These are phyloP conservation scores for Iselma pallidipennis DNA, from an alignment of 2,888 invertebrate genomes.

Conservation along the genomic window DNA sequence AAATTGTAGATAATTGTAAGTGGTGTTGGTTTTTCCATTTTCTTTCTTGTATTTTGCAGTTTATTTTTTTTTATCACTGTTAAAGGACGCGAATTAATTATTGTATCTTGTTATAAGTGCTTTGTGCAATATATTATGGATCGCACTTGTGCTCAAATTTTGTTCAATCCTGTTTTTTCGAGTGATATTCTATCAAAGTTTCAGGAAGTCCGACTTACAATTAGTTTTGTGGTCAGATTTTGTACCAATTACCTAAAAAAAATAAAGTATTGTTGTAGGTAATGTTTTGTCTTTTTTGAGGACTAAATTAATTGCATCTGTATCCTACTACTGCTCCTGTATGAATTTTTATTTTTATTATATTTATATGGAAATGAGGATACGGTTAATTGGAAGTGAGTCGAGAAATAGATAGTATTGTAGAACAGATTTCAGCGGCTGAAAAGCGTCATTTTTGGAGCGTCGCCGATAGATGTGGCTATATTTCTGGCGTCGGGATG, in stretches of 20 bases:
- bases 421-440: too few species aligned
- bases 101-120: not conserved
- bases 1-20: not conserved
- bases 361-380: too few species aligned
- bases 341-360: too few species aligned
- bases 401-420: too few species aligned
- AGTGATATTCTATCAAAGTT: not conserved
- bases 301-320: too few species aligned
- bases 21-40: not conserved
- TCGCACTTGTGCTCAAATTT: conserved; percentile 6
- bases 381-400: too few species aligned
- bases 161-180: not conserved
- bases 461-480: conserved; percentile 14
- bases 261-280: not conserved
- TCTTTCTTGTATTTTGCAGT: not conserved
- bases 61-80: too few species aligned
- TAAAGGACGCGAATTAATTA: too few species aligned
- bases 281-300: not conserved
- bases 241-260: not conserved
- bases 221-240: not conserved
- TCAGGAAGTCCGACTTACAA: not conserved
- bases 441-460: not conserved
- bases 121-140: conserved; percentile 3
- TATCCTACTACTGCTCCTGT: too few species aligned
- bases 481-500: conserved; percentile 19